A percentile compares a stretch with the other conserved stretches of the same genome.
phyloP scores from a whole-genome alignment of 2,113 vertebrate genomes.

The Felis chaus region DNA sequence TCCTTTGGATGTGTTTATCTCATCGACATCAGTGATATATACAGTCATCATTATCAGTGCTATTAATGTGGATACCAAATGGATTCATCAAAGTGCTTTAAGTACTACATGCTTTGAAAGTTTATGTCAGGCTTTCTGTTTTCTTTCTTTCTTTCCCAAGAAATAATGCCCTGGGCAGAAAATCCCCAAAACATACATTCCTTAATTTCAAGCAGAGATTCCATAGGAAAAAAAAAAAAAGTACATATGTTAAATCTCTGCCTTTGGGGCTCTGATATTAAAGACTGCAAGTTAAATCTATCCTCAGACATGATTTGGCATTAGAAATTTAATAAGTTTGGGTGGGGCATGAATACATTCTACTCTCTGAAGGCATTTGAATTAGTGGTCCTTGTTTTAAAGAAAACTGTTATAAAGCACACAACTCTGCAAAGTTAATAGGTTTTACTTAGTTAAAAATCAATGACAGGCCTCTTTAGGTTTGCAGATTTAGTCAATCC shows the following conservation, averaged over 20 bases:
- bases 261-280: not conserved
- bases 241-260: not conserved
- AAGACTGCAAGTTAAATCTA: not conserved
- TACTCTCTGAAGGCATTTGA: not conserved
- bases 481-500: slow-evolving; percentile 33
- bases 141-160: not conserved
- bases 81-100: slow-evolving; percentile 47
- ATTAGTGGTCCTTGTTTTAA: not conserved
- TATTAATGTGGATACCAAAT: slow-evolving; percentile 31
- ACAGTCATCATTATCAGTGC: not conserved
- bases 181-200: not conserved
- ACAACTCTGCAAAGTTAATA: slow-evolving; percentile 42
- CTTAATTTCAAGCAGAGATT: slow-evolving; percentile 40
- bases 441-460: slow-evolving; percentile 45
- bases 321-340: not conserved
- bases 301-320: not conserved
- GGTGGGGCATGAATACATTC: not conserved
- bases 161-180: not conserved
- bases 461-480: not conserved
- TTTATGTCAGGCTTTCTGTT: not conserved
- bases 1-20: slow-evolving; percentile 38
- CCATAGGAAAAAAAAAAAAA: not conserved
- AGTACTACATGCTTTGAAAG: slow-evolving; percentile 1
- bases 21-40: slow-evolving; percentile 1
- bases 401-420: not conserved